Base-by-base conservation (phyloP, 53 echinoderm and acorn worm species). In the Arbacia lixula region DNA sequence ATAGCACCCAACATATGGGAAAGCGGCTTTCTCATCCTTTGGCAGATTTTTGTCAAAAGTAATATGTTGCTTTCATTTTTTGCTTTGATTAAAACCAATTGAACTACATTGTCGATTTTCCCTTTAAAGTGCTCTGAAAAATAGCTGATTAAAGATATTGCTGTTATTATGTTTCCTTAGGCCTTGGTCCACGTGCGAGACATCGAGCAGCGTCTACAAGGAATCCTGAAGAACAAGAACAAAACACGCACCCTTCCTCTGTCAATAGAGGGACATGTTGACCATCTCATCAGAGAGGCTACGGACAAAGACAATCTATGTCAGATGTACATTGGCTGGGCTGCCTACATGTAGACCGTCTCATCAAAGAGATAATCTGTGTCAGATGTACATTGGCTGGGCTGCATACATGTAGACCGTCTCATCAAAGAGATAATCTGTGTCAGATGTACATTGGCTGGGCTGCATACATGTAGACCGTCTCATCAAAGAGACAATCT, bases 261-360 rank as follows among this genome's bases (percentile, higher is more conserved):
- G 49, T 98, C 98, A 24, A 93, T 98, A 6, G 90, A 94, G 66
- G 98, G 94, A 34, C 97, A 97, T 50, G 98, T 98, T 3, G 94
- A 98, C 72, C 85, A 98, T 51, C 75, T 98, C 10, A 94, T 98
- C 56, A 89, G 91, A 52, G 98, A 98, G 64, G 98, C 98, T 60
- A 98, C 98, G 6, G 86, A 88, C 16, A 88, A 90, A 54, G 66
- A 78, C 33, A 98, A 98, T 53, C 86, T 98, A 6, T 81, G 90
- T 34, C 91, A 90, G 71, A 98, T 98, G 98, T 98, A 98, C 75
- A 88, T 90, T 68, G 98, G 98, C 36, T 98, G 98, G 98, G 98
- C 98, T n/a, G 85, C 98, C 0, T 98, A 90, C 56, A 85, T 96
- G 81, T 96, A 41, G 85, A 40, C 17, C 19, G 42, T n/a, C n/a